A percentile compares a stretch with the other conserved stretches of the same genome.
phyloP scores from a whole-genome alignment of 2,797 vertebrate species.

The Catamblyrhynchus diadema region DNA sequence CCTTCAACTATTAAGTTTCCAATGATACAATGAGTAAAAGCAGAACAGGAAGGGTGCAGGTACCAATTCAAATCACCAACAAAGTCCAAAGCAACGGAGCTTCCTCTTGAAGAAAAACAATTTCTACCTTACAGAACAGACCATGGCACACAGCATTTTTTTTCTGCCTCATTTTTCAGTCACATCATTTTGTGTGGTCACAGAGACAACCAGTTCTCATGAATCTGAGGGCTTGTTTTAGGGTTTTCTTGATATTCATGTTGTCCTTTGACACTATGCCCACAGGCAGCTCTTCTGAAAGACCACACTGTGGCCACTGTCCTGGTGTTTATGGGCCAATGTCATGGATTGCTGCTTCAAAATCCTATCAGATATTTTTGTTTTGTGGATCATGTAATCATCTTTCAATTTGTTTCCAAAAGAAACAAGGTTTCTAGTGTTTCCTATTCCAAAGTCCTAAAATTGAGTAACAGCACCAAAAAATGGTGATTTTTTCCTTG shows the following conservation, averaged over 20 bases:
- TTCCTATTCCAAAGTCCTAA: neutral
- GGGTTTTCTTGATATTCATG: neutral
- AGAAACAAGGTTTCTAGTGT: neutral
- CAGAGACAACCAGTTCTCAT: neutral
- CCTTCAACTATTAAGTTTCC: neutral
- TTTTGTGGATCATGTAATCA: neutral
- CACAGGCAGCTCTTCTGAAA: neutral
- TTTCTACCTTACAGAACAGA: neutral
- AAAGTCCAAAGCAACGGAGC: neutral
- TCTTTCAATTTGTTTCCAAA: neutral
- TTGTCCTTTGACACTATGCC: neutral
- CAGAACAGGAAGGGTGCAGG: neutral
- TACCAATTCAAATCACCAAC: neutral
- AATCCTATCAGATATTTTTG: neutral
- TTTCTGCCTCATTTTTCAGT: neutral
- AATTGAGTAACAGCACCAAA: neutral
- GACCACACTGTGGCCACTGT: neutral
- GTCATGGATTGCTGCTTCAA: neutral
- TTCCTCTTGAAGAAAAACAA: neutral
- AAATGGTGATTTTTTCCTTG: neutral
- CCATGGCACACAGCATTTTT: rapidly evolving
- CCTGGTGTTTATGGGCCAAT: neutral
- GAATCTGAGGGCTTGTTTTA: neutral
- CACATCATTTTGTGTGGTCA: neutral
- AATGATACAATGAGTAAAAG: neutral